phyloP scores from a whole-genome alignment of 2,888 invertebrate genomes.

The Dexiosoma caninum region DNA sequence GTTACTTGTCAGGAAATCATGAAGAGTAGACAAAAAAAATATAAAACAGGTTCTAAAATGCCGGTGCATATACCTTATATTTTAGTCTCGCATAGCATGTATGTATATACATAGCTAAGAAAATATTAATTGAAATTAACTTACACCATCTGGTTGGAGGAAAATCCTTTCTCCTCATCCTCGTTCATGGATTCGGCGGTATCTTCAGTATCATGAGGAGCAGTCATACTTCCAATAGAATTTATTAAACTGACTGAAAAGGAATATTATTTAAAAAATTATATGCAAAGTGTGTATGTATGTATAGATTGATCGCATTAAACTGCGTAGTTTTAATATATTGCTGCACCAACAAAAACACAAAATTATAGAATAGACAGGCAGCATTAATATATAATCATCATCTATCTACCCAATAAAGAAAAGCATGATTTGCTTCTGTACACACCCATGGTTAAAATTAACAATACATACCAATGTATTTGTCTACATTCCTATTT shows the following conservation, averaged over 20 bases:
- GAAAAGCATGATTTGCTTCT: conserved; percentile 6
- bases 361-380: conserved; percentile 4
- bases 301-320: neutral
- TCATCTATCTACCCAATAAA: conserved; percentile 15
- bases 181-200: conserved; percentile 56
- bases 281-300: too few species aligned
- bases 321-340: conserved; percentile 44
- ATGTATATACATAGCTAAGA: neutral
- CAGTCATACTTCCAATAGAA: conserved; percentile 39
- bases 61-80: conserved; percentile 7
- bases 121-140: conserved; percentile 8
- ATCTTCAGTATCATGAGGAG: conserved; percentile 51
- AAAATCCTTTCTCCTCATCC: conserved; percentile 59
- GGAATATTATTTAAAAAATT: too few species aligned
- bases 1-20: neutral
- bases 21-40: neutral
- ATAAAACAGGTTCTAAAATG: conserved; percentile 23
- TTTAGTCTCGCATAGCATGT: too few species aligned
- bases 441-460: neutral
- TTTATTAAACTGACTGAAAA: neutral
- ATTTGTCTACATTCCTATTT: neutral
- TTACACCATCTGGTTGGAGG: conserved; percentile 63
- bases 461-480: neutral
- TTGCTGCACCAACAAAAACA: conserved; percentile 7
- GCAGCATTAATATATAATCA: conserved; percentile 1